Evolutionary conservation across 2,888 invertebrate genomes (phyloP), one percentile per base, ranked within the genome.

Genomic region (Epicampocera succincta): DNA sequence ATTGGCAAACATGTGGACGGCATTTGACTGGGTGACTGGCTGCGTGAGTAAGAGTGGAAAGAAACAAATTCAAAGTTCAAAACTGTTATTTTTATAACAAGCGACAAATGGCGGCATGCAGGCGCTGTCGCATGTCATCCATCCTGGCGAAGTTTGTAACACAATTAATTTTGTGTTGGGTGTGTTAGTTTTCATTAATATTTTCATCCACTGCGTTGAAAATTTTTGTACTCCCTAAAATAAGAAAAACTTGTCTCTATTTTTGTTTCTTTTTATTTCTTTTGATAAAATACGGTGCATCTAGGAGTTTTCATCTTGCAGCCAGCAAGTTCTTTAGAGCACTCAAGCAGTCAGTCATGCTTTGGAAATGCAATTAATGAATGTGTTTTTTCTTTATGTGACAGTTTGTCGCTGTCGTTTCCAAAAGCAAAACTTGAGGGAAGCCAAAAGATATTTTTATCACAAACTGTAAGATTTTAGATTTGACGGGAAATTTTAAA

Each of bases 121-220:
- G 80, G 54, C 80, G 72, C 76, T 68, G 75, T 80, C 54, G 68
- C 33, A 48, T 76, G 68, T 76, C 75, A 68, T 38, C 68, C 68
- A 61, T 60, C 25, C 52, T 58, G 50, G 11, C 50, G 40, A 46
- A 42, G 71, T 65, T 74, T 80, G 69, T 50, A 74, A 75, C 75
- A 71, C 69, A 80, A 80, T 80, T 71, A 80, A 75, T 71, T 75
- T 56, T 65, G 38, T 63, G 40, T 56, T 63, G 76, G 54, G 54
- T 29, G 42, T 12, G 38, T n/a, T 29, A 33, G 33, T 33, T 33
- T 33, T 33, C 33, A 33, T 33, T 33, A 33, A 33, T 4, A 33
- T 33, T 33, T 33, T 33, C 33, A 33, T 33, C 33, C 33, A 33
- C 33, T 44, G 21, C 13, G 46, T 68, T 42, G 66, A 9, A 68